phyloP scores from a whole-genome alignment of 2,113 vertebrate species.

The Tragelaphus buxtoni region DNA sequence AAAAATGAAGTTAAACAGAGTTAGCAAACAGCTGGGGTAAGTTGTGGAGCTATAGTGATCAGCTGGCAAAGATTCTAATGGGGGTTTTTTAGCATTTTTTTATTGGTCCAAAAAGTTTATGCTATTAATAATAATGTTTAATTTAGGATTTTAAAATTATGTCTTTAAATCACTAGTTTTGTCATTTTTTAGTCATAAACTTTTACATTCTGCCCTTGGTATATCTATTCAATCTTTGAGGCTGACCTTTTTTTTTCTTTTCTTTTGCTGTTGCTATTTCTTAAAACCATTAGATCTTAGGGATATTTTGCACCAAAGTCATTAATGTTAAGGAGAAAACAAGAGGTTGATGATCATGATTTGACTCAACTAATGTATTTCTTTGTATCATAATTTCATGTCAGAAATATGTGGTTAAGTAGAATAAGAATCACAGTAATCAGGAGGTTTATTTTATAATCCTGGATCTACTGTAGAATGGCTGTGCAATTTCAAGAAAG shows the following conservation, averaged over 20 bases:
- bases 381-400: background rate
- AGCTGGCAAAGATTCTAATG: background rate
- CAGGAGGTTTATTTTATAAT: background rate
- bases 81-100: background rate
- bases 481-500: background rate
- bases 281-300: background rate
- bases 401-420: background rate
- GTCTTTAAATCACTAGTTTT: background rate
- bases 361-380: background rate
- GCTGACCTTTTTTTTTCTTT: background rate
- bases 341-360: background rate
- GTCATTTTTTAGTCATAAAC: slow-evolving; percentile 9
- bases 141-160: background rate
- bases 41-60: background rate
- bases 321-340: background rate
- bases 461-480: background rate
- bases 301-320: background rate
- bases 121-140: slow-evolving; percentile 24
- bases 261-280: background rate
- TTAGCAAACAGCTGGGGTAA: background rate
- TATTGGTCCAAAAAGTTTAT: background rate
- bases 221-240: background rate
- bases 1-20: slow-evolving; percentile 4
- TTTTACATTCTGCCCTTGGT: background rate
- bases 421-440: background rate